Base-by-base conservation (phyloP, 1,140 invertebrate species). In the Pararge aegeria region DNA sequence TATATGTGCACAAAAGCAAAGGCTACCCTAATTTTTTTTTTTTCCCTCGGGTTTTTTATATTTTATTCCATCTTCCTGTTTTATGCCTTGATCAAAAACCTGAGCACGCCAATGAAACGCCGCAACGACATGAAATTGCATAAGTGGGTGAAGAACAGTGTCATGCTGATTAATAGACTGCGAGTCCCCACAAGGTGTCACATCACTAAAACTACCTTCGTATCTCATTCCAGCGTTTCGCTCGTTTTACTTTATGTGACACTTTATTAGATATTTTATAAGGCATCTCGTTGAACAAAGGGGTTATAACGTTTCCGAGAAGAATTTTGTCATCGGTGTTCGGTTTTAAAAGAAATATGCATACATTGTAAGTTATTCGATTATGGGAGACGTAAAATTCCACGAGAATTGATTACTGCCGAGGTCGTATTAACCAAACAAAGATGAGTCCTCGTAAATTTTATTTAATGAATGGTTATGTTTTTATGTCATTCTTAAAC, bases 211-310 rank as follows among this genome's bases (percentile, higher is more conserved):
- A 29, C 46, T 21, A 58, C 48, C 19, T 46, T 42, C 48, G 61
- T 54, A 65, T 65, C 65, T 66, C 57, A 66, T 67, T 59, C 59
- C 61, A 21, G n/a, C 19, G 61, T 42, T 55, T 56, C 49, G 60
- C 49, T 71, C 69, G 64, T 70, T 68, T 68, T 68, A 72, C 61
- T 80, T 80, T 80, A 80, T 80, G 78, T 75, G 78, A 80, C 78
- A 80, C 40, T 77, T 78, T 75, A 73, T 75, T 80, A 76, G 68
- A 72, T 69, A 66, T 61, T 64, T 72, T 78, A 66, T 66, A 66
- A 65, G 62, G 68, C 56, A 70, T 73, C 57, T 65, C 38, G 49
- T 66, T 57, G 60, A 55, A 75, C 65, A 70, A 74, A 72, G 55
- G 61, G 61, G 61, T 68, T 72, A 70, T 74, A 64, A 52, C 52